Percentiles rank a stretch among this genome's conserved stretches.
These are phyloP conservation scores for Vidua macroura DNA, from an alignment of 2,113 vertebrate species.

Conservation along the genomic window DNA sequence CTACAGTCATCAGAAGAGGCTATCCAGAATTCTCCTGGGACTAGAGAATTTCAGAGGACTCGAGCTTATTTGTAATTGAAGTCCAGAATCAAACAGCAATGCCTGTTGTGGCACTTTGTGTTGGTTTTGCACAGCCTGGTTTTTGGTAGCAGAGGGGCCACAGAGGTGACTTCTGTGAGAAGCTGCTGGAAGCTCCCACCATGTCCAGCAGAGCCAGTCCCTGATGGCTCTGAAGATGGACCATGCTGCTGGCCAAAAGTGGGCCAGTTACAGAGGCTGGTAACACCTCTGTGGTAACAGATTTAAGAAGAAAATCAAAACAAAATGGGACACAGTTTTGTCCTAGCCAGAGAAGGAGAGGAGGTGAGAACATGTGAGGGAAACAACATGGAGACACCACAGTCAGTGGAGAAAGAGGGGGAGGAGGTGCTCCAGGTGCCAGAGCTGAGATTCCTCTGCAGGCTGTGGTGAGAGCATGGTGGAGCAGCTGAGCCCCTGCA, in stretches of 20 bases:
- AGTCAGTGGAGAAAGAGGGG: neutral
- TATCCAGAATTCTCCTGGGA: neutral
- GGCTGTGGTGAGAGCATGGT: neutral
- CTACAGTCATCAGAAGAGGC: neutral
- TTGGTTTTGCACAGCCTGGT: neutral
- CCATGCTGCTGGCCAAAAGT: neutral
- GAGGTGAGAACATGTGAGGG: neutral
- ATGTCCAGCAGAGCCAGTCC: neutral
- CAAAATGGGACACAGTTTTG: neutral
- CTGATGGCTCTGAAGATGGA: neutral
- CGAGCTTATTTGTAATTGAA: neutral
- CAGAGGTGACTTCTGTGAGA: neutral
- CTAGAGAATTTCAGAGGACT: neutral
- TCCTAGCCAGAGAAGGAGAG: neutral
- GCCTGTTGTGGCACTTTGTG: neutral
- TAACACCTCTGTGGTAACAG: neutral
- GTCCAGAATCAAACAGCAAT: neutral
- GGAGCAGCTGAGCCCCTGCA: neutral
- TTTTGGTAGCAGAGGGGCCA: fast-evolving
- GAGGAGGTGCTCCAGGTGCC: fast-evolving
- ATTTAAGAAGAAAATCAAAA: neutral
- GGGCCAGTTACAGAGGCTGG: fast-evolving
- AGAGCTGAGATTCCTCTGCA: neutral
- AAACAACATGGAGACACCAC: neutral
- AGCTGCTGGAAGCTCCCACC: neutral